These are phyloP conservation scores for Saguinus midas DNA, from an alignment of 2,113 vertebrate species.

Conservation along the genomic window DNA sequence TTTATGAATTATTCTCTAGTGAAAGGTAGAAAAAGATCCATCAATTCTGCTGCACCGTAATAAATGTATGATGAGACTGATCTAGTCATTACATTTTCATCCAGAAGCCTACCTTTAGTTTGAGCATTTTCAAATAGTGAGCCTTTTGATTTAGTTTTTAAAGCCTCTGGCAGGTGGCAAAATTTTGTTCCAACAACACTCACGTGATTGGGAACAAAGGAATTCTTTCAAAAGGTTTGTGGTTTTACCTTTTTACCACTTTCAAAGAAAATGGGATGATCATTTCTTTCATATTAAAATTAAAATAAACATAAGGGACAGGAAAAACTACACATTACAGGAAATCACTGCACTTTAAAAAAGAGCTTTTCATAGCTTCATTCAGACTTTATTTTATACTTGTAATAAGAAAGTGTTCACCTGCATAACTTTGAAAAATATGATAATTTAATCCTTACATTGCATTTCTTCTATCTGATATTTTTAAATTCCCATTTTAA, in stretches of 20 bases:
- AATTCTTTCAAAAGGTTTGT: slow-evolving; percentile 67
- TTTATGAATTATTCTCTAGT: slow-evolving; percentile 56
- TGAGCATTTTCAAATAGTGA: slow-evolving; percentile 68
- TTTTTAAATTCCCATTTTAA: slow-evolving; percentile 50
- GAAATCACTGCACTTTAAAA: slow-evolving; percentile 65
- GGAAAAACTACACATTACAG: slow-evolving; percentile 60
- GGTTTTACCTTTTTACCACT: slow-evolving; percentile 55
- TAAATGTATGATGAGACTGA: slow-evolving; percentile 57
- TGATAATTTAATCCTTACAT: slow-evolving; percentile 68
- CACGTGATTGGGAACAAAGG: slow-evolving; percentile 67
- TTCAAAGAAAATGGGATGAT: slow-evolving; percentile 73
- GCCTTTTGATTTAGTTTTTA: slow-evolving; percentile 61
- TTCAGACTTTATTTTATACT: slow-evolving; percentile 67
- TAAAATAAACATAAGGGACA: slow-evolving; percentile 71
- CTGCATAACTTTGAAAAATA: slow-evolving; percentile 73
- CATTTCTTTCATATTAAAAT: slow-evolving; percentile 75
- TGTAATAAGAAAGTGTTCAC: slow-evolving; percentile 67
- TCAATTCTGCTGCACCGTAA: slow-evolving; percentile 57
- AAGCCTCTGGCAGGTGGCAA: slow-evolving; percentile 73
- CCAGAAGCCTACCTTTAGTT: slow-evolving; percentile 38
- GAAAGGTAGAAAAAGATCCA: slow-evolving; percentile 52
- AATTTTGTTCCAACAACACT: slow-evolving; percentile 70
- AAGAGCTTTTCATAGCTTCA: slow-evolving; percentile 64
- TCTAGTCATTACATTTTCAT: slow-evolving; percentile 62
- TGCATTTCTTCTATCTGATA: slow-evolving; percentile 56